These are phyloP conservation scores for Eupristina koningsbergeri DNA, from an alignment of 1,140 invertebrate species.

Conservation along the genomic window DNA sequence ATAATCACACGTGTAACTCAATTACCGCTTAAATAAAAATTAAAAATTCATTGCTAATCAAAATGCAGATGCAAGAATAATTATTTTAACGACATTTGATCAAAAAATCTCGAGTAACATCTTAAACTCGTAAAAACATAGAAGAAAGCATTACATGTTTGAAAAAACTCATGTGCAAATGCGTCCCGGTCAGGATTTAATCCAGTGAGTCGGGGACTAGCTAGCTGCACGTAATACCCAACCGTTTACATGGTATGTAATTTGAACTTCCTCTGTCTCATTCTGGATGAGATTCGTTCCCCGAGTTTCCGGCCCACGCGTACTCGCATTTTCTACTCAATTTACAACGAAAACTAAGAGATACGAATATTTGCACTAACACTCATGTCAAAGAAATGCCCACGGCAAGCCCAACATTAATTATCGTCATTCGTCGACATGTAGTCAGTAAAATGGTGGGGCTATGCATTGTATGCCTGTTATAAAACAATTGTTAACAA, in stretches of 20 bases:
- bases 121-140: no score
- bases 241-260: slow-evolving; percentile 59
- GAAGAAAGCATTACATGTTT: neutral
- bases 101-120: no score
- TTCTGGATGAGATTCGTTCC: slow-evolving; percentile 71
- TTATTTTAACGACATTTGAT: no score
- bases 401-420: neutral
- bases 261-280: slow-evolving; percentile 70
- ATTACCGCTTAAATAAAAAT: no score
- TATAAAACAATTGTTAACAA: neutral
- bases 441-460: neutral
- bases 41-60: no score
- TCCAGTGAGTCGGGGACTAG: neutral
- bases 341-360: slow-evolving; percentile 64
- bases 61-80: no score
- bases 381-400: neutral
- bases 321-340: slow-evolving; percentile 69
- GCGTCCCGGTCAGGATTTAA: neutral
- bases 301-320: slow-evolving; percentile 70
- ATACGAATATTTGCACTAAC: neutral
- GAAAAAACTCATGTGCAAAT: neutral
- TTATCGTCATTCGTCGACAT: neutral
- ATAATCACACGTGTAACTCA: no score
- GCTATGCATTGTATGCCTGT: neutral
- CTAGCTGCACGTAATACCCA: slow-evolving; percentile 23